Evolutionary conservation across 37 sponge, comb jelly and placozoan genomes (phyloP), one percentile per base, ranked within the genome.

Genomic region (Halichondria panicea): DNA sequence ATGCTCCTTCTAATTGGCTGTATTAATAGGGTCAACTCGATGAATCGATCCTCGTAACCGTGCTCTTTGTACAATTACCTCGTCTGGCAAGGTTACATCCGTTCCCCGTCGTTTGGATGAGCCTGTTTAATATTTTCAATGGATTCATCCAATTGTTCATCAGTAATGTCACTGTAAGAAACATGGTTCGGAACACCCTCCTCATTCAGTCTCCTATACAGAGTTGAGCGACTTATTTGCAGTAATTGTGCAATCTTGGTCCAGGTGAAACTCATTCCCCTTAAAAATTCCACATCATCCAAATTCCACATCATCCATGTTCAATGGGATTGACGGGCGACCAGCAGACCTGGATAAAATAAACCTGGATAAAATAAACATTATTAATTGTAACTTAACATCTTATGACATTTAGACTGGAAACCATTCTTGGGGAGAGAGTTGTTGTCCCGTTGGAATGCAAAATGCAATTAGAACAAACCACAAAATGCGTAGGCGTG

Each of bases 21-120:
- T 63, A 41, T 65, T 77, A 13, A 34, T n/a, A 27, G 85, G 85
- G 53, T 84, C 85, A 13, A 77, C 78, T 31, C 85, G 39, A 43
- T 70, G 63, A 25, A 81, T 52, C 1, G 83, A 62, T 1, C 18
- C 41, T 61, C 83, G 45, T 32, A 84, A 21, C 21, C 85, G n/a
- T 6, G 43, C 25, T 40, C 85, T 34, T 4, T 62, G 76, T 2
- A 84, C 59, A 67, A 28, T n/a, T n/a, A n/a, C n/a, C n/a, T 12
- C 25, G 27, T 32, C 69, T 37, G 15, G 31, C 50, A 48, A 70
- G 35, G 53, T 70, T 52, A 3, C 71, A 70, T 28, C 35, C 71
- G 31, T 28, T 70, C 71, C 1, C 52, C 71, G 52, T 46, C 71
- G 52, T 70, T 70, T 1, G 71, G 71, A 28, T 70, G 71, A 1